Evolutionary conservation across 2,888 invertebrate genomes (phyloP), one percentile per base, ranked within the genome.

Genomic region (Hypsopygia costalis): DNA sequence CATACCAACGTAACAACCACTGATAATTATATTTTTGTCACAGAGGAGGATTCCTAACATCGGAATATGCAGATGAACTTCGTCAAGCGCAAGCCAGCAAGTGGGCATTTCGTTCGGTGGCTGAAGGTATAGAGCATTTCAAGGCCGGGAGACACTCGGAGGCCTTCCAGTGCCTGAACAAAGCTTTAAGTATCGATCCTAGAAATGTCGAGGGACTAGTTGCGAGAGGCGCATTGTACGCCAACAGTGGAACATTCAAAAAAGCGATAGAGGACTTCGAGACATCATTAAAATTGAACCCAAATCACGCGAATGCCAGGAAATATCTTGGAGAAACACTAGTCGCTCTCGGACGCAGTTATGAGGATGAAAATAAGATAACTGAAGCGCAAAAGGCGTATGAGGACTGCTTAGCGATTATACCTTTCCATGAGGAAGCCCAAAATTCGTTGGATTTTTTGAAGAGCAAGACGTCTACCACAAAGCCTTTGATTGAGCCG

Each of bases 251-350:
- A 50, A 97, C 95, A 61, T 98, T 97, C 80, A 94, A 95, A 60
- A 96, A 96, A 72, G 98, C 98, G 0, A 95, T 98, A 52, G 95
- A 96, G 60, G 98, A 98, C 76, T 97, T 98, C 79, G 97, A 98
- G 80, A 94, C 94, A 11, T 98, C 98, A 3, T 79, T 98, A 28
- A 94, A 95, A 73, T 77, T 96, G 31, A 97, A 98, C 81, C 94
- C 95, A 1, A 94, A 93, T 49, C 98, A 98, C 79, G 94, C 94
- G 1, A 98, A 98, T 82, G 98, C 98, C 22, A 92, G 95, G 42
- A 97, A 97, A 75, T 98, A 98, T 81, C 93, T 97, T 90, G 95
- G 97, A 22, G 97, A 98, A 78, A 98, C 98, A 0, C 81, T 97
- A 32, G 95, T 97, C 0, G 98, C 97, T 0, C 85, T 95, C 36